Evolutionary conservation across 2,113 vertebrate genomes (phyloP).

Genomic region (Miniopterus natalensis): DNA sequence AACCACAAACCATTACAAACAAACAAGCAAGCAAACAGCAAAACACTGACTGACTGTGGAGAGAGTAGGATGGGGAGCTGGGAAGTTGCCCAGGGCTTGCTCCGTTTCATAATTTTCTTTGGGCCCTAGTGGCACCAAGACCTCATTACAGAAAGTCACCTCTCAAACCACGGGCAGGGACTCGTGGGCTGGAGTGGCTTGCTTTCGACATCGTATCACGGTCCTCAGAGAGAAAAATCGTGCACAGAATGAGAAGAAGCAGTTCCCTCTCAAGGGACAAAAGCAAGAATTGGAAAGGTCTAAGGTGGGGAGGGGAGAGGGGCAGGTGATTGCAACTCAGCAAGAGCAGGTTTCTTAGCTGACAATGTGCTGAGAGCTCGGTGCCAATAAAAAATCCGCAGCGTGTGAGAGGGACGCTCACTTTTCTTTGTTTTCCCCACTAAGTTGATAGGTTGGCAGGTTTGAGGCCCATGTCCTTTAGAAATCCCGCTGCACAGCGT

Average conservation of each 20-base stretch:
- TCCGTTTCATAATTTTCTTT: neutral
- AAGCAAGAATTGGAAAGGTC: neutral
- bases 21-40: neutral
- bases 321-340: neutral
- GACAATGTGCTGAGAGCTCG: neutral
- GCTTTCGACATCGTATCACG: neutral
- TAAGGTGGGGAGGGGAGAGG: neutral
- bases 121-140: neutral
- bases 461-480: slow-evolving; percentile 75
- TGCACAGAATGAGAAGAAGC: neutral
- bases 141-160: slow-evolving; percentile 59
- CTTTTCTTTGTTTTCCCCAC: slow-evolving; percentile 30
- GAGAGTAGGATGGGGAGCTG: neutral
- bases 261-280: neutral
- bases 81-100: neutral
- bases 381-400: neutral
- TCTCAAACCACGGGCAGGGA: neutral
- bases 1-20: neutral
- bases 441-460: slow-evolving; percentile 71
- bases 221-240: neutral
- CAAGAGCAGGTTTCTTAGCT: neutral
- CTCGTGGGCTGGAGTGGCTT: neutral
- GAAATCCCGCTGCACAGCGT: slow-evolving; percentile 18
- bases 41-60: neutral
- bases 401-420: neutral